Evolutionary conservation across 2,888 invertebrate species (phyloP).

Genomic region (Andrena fulva): DNA sequence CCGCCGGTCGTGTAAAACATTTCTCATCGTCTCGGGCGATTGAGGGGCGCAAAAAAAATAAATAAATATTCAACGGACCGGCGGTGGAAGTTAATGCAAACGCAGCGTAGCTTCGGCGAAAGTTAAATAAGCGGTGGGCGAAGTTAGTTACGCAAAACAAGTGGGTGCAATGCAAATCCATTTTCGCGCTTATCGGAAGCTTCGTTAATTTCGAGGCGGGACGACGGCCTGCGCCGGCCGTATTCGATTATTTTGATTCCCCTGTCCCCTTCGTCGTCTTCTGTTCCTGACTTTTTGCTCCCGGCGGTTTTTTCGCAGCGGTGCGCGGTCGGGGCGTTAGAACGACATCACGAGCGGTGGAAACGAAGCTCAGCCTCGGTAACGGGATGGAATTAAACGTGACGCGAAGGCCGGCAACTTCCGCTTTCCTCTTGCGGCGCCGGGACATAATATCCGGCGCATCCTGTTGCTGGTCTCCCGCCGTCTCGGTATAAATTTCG

Average conservation of each 20-base stretch:
- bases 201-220: slow-evolving; percentile 53
- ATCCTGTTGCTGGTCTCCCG: slow-evolving; percentile 48
- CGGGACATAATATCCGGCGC: slow-evolving; percentile 55
- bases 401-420: slow-evolving; percentile 21
- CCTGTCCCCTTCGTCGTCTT: neutral
- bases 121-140: slow-evolving; percentile 47
- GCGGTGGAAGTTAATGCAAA: slow-evolving; percentile 19
- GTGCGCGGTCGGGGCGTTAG: neutral
- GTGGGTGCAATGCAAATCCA: slow-evolving; percentile 51
- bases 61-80: slow-evolving; percentile 49
- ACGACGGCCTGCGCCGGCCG: neutral
- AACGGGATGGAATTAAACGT: slow-evolving; percentile 50
- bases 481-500: slow-evolving; percentile 42
- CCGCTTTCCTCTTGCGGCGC: slow-evolving; percentile 15
- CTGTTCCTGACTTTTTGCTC: neutral
- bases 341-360: slow-evolving; percentile 9
- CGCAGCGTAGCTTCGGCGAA: slow-evolving; percentile 22
- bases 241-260: slow-evolving; percentile 55
- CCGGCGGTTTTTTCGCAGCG: neutral
- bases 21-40: slow-evolving; percentile 9
- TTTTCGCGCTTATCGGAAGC: slow-evolving; percentile 58
- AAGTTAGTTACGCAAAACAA: slow-evolving; percentile 58
- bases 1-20: slow-evolving; percentile 4
- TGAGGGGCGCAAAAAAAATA: neutral
- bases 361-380: slow-evolving; percentile 12